These are phyloP conservation scores for Macroglossus sobrinus DNA, from an alignment of 2,113 vertebrate species.

Conservation along the genomic window DNA sequence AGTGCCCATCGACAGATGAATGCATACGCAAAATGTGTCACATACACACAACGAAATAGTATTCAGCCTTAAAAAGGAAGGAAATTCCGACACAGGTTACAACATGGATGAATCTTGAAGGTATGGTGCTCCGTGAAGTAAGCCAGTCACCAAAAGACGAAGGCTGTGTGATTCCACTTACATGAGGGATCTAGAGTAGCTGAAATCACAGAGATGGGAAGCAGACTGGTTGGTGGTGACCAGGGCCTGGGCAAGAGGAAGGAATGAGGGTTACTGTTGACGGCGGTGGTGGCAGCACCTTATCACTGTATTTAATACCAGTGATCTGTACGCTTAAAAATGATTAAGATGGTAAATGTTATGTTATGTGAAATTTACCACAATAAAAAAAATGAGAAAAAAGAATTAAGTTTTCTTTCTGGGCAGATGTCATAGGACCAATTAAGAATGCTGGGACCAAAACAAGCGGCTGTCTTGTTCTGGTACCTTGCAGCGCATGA, in stretches of 20 bases:
- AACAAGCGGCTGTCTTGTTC: background rate
- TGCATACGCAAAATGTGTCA: background rate
- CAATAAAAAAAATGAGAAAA: background rate
- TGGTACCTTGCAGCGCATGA: background rate
- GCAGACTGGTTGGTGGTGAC: background rate
- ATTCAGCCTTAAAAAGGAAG: background rate
- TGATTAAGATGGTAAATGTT: background rate
- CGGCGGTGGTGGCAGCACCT: too few relatives aligned
- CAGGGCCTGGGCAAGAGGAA: background rate
- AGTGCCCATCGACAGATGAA: background rate
- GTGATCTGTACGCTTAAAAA: background rate
- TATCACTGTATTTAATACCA: background rate
- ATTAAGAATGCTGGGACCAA: background rate
- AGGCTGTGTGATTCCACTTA: too few relatives aligned
- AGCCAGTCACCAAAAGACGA: background rate
- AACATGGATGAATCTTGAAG: background rate
- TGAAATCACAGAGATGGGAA: too few relatives aligned
- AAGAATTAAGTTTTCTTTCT: background rate
- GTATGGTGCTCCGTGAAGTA: background rate
- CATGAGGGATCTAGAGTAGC: too few relatives aligned
- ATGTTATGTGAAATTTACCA: background rate
- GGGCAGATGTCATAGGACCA: background rate
- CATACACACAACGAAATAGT: too few relatives aligned
- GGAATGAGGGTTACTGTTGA: background rate
- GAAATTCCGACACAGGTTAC: background rate